Percentiles rank a stretch among this genome's conserved stretches.
phyloP scores from a whole-genome alignment of 2,113 vertebrate genomes.

The Chascanopsetta lugubris region DNA sequence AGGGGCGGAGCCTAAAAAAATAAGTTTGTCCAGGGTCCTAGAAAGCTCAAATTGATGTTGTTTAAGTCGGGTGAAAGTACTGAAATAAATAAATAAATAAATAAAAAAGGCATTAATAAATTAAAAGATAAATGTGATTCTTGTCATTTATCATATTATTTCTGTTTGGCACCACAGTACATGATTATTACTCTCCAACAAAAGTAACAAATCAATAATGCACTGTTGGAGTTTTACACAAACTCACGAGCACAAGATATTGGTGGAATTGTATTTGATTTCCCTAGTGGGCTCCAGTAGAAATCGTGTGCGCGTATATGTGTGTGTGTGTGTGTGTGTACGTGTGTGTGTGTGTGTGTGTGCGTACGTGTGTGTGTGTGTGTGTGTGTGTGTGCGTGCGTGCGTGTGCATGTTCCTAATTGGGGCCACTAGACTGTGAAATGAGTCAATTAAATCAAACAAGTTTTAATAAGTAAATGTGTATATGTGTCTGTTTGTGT shows the following conservation, averaged over 20 bases:
- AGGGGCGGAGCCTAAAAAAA: too few relatives aligned
- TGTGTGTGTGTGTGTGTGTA: not conserved
- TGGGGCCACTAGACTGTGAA: conserved; percentile 65
- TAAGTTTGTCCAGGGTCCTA: too few relatives aligned
- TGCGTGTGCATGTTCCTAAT: conserved; percentile 26
- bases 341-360: conserved; percentile 9
- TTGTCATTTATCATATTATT: too few relatives aligned
- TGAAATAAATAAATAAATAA: too few relatives aligned
- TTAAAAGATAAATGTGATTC: too few relatives aligned
- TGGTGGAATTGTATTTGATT: conserved; percentile 20
- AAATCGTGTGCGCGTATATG: not conserved
- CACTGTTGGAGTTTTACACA: not conserved
- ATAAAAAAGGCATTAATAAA: too few relatives aligned
- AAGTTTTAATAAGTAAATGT: conserved; percentile 59
- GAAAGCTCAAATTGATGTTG: too few relatives aligned
- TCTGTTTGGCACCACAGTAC: too few relatives aligned
- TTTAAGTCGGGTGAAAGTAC: too few relatives aligned
- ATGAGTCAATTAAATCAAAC: conserved; percentile 69
- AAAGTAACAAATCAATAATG: not conserved
- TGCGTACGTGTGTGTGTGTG: conserved; percentile 9
- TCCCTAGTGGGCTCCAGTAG: not conserved
- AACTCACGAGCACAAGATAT: not conserved
- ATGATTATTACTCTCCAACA: not conserved
- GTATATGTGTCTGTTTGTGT: conserved; percentile 6
- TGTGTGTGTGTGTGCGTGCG: conserved; percentile 22